These are phyloP conservation scores for Leucophenga varia DNA, from an alignment of 1,140 invertebrate genomes.

Conservation along the genomic window DNA sequence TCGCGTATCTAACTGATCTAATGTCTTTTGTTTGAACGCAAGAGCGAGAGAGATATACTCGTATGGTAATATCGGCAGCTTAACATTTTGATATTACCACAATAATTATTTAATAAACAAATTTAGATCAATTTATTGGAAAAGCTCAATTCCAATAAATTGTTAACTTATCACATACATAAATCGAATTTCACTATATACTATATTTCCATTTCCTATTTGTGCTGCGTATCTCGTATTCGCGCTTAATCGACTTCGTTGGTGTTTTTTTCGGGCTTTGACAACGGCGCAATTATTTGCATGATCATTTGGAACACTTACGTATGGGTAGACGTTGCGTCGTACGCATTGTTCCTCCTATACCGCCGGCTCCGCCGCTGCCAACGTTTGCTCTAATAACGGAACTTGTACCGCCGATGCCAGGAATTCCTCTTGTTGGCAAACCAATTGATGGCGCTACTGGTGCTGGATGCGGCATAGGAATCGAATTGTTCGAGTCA, in stretches of 20 bases:
- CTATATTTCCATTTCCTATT: too few species aligned
- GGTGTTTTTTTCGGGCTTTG: too few species aligned
- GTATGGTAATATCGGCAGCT: conserved; percentile 18
- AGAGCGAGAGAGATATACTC: not conserved
- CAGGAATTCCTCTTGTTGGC: not conserved
- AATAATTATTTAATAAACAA: too few species aligned
- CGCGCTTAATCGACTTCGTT: not conserved
- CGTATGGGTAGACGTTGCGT: conserved; percentile 34
- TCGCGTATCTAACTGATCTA: conserved; percentile 10
- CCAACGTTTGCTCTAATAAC: conserved; percentile 15
- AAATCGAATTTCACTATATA: too few species aligned
- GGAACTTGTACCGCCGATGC: conserved; percentile 6
- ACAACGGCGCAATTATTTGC: not conserved
- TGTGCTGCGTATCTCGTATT: not conserved
- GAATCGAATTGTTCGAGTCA: conserved; percentile 58
- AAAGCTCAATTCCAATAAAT: not conserved
- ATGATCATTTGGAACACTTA: conserved; percentile 19
- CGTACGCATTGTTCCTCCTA: conserved; percentile 24
- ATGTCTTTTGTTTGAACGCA: conserved; percentile 19
- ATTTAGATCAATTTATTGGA: too few species aligned
- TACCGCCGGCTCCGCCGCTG: conserved; percentile 18
- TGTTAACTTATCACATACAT: not conserved
- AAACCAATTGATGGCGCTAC: conserved; percentile 1
- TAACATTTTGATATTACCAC: not conserved
- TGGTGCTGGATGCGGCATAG: conserved; percentile 26